A percentile compares a stretch with the other conserved stretches of the same genome.
phyloP scores from a whole-genome alignment of 2,113 vertebrate genomes.

The Theristicus caerulescens region DNA sequence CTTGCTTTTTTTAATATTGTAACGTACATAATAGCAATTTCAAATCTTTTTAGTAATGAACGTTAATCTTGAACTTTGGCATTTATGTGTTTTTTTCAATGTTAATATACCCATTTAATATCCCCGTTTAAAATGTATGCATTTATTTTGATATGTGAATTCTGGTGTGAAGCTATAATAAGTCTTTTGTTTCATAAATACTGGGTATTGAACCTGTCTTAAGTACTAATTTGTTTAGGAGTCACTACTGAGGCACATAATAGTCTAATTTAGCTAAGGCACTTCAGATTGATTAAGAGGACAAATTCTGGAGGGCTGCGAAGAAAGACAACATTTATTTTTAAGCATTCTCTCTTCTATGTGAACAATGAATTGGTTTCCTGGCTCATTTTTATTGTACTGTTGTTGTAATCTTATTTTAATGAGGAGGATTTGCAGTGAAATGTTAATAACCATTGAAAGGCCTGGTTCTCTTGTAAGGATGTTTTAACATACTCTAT shows the following conservation, averaged over 20 bases:
- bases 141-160: background rate
- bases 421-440: background rate
- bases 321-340: background rate
- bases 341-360: background rate
- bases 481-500: background rate
- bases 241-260: background rate
- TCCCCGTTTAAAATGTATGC: background rate
- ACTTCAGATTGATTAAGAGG: background rate
- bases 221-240: background rate
- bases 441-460: background rate
- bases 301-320: background rate
- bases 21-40: background rate
- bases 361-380: background rate
- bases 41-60: background rate
- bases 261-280: background rate
- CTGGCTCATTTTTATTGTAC: background rate
- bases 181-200: background rate
- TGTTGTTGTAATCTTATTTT: background rate
- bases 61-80: background rate
- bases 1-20: background rate
- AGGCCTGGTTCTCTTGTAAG: background rate
- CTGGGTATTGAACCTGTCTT: background rate
- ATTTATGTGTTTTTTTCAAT: fast-evolving
- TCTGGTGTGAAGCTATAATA: background rate
- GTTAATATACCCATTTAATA: background rate